Base-by-base conservation (phyloP, 2,113 vertebrate genomes). In the Pantherophis guttatus region DNA sequence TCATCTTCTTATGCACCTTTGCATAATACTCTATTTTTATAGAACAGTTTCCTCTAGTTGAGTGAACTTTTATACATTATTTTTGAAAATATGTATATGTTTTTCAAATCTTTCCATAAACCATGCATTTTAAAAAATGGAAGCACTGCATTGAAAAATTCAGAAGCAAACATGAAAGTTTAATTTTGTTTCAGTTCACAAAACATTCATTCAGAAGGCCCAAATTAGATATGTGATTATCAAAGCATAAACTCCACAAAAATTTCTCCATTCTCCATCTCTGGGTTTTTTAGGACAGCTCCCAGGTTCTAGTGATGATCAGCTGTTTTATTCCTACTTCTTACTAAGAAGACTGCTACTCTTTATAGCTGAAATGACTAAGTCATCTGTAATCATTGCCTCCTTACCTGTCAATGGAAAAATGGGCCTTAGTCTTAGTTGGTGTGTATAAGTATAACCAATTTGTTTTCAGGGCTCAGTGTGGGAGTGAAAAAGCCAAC, bases 331-430 rank as follows among this genome's bases (percentile, higher is more conserved):
- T 55, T 33, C n/a, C 24, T 92, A 11, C 58, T 88, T 92, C 50
- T 17, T 88, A 26, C 24, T 8, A 88, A 88, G 29, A 88, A 54
- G 23, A 87, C 62, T n/a, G 52, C 87, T 53, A n/a, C 17, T 19
- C 7, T 58, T 39, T 87, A 15, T 6, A 8, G 0, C 52, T 87
- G 33, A 12, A 3, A 50, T 0, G 0, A 15, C 54, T 10, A 54
- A 15, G 3, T 19, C 70, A 1, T 58, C 0, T 50, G 88, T 1
- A 0, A 90, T 75, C 87, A 0, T 39, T 0, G 12, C 26, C 88
- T 87, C 17, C 21, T 88, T 89, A 29, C 1, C 0, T 6, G 90
- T 88, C 91, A 3, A 5, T 33, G 87, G 55, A 90, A 91, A 57
- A 0, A 88, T 88, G 21, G 24, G n/a, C 23, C n/a, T 44, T 13